Percentiles rank a stretch among this genome's conserved stretches.
These are phyloP conservation scores for Epirrhoe tristata DNA, from an alignment of 2,888 invertebrate genomes.

Conservation along the genomic window DNA sequence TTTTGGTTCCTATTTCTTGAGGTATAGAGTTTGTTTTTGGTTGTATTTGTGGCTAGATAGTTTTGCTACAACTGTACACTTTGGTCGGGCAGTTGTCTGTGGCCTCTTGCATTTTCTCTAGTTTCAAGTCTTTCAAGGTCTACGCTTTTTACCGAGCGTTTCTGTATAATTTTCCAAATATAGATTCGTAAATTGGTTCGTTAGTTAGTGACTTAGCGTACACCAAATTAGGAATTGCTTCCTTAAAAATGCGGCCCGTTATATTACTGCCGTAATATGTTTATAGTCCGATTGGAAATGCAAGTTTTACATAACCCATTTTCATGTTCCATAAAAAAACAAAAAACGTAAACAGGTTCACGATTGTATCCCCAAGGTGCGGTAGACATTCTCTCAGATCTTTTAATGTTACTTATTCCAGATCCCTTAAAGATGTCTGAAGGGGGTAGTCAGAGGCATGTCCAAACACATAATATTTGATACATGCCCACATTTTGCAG, in stretches of 20 bases:
- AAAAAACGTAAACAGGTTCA: no score
- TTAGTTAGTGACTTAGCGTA: slow-evolving; percentile 39
- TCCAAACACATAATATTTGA: no score
- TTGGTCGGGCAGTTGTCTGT: slow-evolving; percentile 60
- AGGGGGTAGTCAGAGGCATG: no score
- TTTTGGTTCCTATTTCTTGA: slow-evolving; percentile 5
- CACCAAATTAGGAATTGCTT: slow-evolving; percentile 29
- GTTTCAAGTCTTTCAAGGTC: slow-evolving; percentile 71
- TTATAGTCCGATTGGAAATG: background rate
- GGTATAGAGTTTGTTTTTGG: slow-evolving; percentile 21
- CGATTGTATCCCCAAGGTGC: no score
- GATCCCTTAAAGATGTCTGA: no score
- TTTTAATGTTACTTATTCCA: no score
- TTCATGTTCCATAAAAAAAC: no score
- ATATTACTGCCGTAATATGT: background rate
- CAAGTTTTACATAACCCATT: no score
- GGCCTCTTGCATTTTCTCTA: slow-evolving; percentile 67
- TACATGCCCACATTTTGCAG: no score
- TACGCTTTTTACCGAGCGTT: slow-evolving; percentile 49
- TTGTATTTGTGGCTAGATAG: slow-evolving; percentile 1
- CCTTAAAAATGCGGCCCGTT: background rate
- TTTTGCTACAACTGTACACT: slow-evolving; percentile 58
- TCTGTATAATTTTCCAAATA: slow-evolving; percentile 59
- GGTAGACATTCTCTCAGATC: no score
- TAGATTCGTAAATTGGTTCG: slow-evolving; percentile 55